phyloP scores from a whole-genome alignment of 2,888 invertebrate species.

The Pseudolycoriella hygida region DNA sequence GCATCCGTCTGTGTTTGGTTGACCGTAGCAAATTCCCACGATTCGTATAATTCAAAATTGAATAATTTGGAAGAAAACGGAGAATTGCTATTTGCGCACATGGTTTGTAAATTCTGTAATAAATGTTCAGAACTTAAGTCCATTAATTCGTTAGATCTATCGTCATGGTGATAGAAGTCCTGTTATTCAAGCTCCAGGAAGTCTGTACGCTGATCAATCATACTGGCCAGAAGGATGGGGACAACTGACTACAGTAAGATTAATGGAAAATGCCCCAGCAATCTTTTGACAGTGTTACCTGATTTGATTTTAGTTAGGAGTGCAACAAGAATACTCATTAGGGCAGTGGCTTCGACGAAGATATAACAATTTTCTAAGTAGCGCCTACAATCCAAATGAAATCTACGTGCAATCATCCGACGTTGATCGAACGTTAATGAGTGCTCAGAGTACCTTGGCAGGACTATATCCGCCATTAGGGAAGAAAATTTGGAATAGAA shows the following conservation, averaged over 20 bases:
- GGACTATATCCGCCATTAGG: constrained; percentile 50
- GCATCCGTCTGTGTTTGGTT: too few species aligned
- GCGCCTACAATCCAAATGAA: constrained; percentile 35
- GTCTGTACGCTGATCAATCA: constrained; percentile 18
- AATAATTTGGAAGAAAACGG: too few species aligned
- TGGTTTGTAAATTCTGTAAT: too few species aligned
- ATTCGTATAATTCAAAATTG: too few species aligned
- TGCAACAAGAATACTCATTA: constrained; percentile 51
- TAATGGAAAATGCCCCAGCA: neutral
- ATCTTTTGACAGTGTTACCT: neutral
- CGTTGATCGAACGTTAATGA: constrained; percentile 79
- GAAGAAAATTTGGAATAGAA: neutral
- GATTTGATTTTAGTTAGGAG: constrained; percentile 39
- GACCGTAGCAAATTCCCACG: too few species aligned
- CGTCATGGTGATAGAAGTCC: too few species aligned
- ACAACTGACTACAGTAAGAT: constrained; percentile 64
- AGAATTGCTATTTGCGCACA: too few species aligned
- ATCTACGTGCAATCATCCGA: constrained; percentile 56
- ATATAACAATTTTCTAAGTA: constrained; percentile 42
- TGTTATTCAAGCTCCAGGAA: too few species aligned
- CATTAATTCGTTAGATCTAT: too few species aligned
- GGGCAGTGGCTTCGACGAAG: constrained; percentile 60
- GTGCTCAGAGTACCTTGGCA: constrained; percentile 64
- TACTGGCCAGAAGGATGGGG: constrained; percentile 77
- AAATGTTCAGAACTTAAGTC: too few species aligned